These are phyloP conservation scores for Heterochromis multidens DNA, from an alignment of 2,113 vertebrate genomes.

Conservation along the genomic window DNA sequence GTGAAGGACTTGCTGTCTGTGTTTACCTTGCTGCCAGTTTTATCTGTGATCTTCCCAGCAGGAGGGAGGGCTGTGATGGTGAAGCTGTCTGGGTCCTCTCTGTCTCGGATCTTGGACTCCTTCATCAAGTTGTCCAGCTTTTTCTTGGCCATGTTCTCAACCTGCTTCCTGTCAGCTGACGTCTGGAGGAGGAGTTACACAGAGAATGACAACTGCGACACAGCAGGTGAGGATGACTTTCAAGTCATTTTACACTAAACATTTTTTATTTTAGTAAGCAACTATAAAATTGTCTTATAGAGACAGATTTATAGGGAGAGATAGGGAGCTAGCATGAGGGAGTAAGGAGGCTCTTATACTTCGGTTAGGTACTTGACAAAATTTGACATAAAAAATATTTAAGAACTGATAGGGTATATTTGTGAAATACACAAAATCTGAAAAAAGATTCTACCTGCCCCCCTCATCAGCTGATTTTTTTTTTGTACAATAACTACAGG, in stretches of 20 bases:
- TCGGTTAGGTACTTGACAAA: too few relatives aligned
- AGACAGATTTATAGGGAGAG: not conserved
- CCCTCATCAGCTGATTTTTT: too few relatives aligned
- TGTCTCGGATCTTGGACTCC: conserved; percentile 93
- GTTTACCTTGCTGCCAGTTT: conserved; percentile 70
- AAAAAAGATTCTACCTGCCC: too few relatives aligned
- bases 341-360: too few relatives aligned
- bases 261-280: not conserved
- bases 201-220: not conserved
- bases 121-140: conserved; percentile 94
- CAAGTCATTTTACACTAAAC: too few relatives aligned
- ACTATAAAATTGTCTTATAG: not conserved
- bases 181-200: conserved; percentile 70
- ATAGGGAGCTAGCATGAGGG: too few relatives aligned
- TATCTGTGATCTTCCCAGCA: conserved; percentile 68
- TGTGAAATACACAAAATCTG: too few relatives aligned
- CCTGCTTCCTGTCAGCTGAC: conserved; percentile 87
- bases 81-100: conserved; percentile 90
- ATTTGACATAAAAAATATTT: too few relatives aligned
- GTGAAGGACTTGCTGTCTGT: conserved; percentile 3
- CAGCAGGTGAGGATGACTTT: not conserved
- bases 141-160: conserved; percentile 93
- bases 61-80: conserved; percentile 79
- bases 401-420: too few relatives aligned
- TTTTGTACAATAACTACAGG: not conserved